phyloP scores from a whole-genome alignment of 2,888 invertebrate genomes.

The Epiblema foenella region DNA sequence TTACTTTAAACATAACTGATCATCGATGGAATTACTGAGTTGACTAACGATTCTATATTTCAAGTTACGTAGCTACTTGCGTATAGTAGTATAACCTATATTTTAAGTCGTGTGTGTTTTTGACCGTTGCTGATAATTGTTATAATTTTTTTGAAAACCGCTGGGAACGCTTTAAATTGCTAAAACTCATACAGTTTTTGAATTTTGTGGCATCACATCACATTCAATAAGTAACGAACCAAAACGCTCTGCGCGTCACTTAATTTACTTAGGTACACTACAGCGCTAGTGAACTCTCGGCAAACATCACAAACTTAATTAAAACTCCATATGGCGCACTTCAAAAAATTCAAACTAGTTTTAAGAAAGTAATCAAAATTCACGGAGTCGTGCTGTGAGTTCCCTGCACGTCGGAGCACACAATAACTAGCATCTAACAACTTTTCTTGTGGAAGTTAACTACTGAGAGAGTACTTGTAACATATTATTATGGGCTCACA shows the following conservation, averaged over 20 bases:
- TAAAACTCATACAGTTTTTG: neutral
- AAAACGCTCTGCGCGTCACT: neutral
- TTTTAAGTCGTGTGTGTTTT: too few relatives aligned
- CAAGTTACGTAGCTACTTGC: too few relatives aligned
- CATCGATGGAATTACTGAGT: too few relatives aligned
- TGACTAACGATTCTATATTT: too few relatives aligned
- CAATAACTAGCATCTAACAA: conserved; percentile 1
- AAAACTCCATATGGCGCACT: conserved; percentile 21
- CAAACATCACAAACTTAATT: conserved; percentile 14
- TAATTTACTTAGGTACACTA: conserved; percentile 8
- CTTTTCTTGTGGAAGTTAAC: too few relatives aligned
- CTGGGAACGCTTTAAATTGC: too few relatives aligned
- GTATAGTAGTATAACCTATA: too few relatives aligned
- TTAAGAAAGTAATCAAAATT: conserved; percentile 30
- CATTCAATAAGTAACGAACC: neutral
- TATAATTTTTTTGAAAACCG: too few relatives aligned
- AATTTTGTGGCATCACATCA: neutral
- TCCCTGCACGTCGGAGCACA: conserved; percentile 9
- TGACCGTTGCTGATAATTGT: too few relatives aligned
- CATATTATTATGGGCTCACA: too few relatives aligned
- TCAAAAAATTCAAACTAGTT: conserved; percentile 28
- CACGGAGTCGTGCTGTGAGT: conserved; percentile 14
- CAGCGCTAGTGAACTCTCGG: neutral
- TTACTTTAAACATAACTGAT: too few relatives aligned
- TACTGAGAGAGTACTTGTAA: too few relatives aligned